These are phyloP conservation scores for Hypotaenidia okinawae DNA, from an alignment of 2,797 vertebrate species.

Conservation along the genomic window DNA sequence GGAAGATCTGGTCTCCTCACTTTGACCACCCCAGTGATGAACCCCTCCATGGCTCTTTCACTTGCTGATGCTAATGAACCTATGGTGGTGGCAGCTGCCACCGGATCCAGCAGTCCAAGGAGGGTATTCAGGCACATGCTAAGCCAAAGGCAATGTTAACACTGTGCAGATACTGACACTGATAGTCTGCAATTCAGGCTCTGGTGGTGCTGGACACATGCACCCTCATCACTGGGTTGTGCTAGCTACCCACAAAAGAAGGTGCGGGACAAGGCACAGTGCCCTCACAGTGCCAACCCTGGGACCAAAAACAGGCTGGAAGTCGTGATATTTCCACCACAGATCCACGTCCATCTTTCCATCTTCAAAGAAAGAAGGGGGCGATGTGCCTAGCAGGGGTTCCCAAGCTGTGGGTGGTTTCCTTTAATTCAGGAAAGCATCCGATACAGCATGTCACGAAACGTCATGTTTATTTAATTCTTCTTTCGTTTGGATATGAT, in stretches of 20 bases:
- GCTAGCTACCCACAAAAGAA: not conserved
- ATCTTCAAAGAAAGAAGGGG: constrained; percentile 49
- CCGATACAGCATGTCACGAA: constrained; percentile 56
- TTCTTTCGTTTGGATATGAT: constrained; percentile 64
- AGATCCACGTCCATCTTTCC: not conserved
- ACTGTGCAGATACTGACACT: fast-evolving
- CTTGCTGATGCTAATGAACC: fast-evolving
- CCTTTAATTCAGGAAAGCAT: constrained; percentile 56
- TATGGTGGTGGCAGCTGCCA: not conserved
- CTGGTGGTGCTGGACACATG: fast-evolving
- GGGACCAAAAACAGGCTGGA: not conserved
- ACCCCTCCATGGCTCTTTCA: fast-evolving
- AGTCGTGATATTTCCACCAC: not conserved
- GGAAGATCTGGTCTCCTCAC: fast-evolving
- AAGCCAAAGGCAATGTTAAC: not conserved
- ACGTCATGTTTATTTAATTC: constrained; percentile 59
- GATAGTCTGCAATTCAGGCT: fast-evolving
- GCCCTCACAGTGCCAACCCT: not conserved
- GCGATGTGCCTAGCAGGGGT: constrained; percentile 49
- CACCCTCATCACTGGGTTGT: not conserved
- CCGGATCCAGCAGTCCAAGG: fast-evolving
- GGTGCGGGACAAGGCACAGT: not conserved
- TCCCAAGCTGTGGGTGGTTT: constrained; percentile 61
- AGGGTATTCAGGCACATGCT: fast-evolving
- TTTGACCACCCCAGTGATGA: not conserved